Base-by-base conservation (phyloP, 2,888 invertebrate genomes). In the Heliconius sara region DNA sequence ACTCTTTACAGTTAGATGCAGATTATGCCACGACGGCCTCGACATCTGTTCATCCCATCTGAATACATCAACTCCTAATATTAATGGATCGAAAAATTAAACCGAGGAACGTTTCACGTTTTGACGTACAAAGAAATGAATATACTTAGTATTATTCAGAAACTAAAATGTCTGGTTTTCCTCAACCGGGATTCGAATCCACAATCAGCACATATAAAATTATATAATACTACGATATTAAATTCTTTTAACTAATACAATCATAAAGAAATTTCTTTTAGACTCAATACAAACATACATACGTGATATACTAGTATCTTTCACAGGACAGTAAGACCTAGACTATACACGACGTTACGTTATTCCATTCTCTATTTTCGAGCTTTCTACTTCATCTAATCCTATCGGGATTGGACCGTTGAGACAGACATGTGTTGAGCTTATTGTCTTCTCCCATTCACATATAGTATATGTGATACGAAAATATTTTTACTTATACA, bases 311-410 rank as follows among this genome's bases (percentile, higher is more conserved):
- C 66, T 2, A 39, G 34, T 39, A 39, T 68, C 13, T 68, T 5
- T 39, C 68, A n/a, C 39, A 25, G 43, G 39, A 16, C 43, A 43
- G 70, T 70, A 43, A 70, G 25, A 70, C 43, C 43, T 43, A 70
- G 70, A 70, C 70, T 27, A 12, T 25, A 25, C 16, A 60, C 60
- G 60, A 60, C 60, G 60, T n/a, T n/a, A 16, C 25, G 25, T 68
- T n/a, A 47, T 25, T 70, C 43, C 2, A 70, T n/a, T 43, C 43
- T 25, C 70, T 25, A 70, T 70, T 70, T 70, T 47, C 43, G 25
- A 70, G 70, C 70, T 70, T 70, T 70, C 70, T 47, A 43, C 70
- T 70, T 70, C 43, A 16, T 70, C 70, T 70, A 70, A 70, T 70
- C 70, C 70, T 43, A 70, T 70, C 25, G 43, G 70, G 70, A 43